Percentiles rank a stretch among this genome's conserved stretches.
phyloP scores from a whole-genome alignment of 2,888 invertebrate genomes.

The Drosophila mulleri region DNA sequence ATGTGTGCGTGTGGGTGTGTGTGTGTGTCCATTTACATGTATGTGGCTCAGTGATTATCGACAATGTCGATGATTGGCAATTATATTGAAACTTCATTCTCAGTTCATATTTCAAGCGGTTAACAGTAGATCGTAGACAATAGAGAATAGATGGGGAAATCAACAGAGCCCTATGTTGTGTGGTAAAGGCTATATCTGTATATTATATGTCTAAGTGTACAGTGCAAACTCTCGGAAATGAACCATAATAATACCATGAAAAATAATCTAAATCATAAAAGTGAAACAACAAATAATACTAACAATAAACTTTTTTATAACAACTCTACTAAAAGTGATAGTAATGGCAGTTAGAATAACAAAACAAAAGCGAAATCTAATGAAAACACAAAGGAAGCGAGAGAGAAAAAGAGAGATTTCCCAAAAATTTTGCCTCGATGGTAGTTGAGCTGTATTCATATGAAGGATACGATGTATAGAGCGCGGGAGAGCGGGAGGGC shows the following conservation, averaged over 20 bases:
- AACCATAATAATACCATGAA: background rate
- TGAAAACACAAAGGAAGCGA: background rate
- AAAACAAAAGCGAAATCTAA: background rate
- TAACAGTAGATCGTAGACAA: conserved; percentile 5
- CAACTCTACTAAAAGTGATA: background rate
- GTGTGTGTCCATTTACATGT: background rate
- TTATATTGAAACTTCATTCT: conserved; percentile 37
- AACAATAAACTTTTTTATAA: background rate
- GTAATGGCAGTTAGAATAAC: too few species aligned
- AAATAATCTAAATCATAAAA: background rate
- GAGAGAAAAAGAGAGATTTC: background rate
- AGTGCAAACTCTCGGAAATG: background rate
- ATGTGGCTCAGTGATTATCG: conserved; percentile 38
- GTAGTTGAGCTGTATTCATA: background rate
- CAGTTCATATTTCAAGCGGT: conserved; percentile 22
- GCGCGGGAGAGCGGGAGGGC: too few species aligned
- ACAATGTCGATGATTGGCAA: conserved; percentile 39
- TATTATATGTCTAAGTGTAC: background rate
- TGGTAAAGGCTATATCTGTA: conserved; percentile 37
- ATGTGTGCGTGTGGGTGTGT: background rate
- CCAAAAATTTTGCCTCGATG: background rate
- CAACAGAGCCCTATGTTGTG: conserved; percentile 35
- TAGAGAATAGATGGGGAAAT: conserved; percentile 33
- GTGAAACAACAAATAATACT: background rate
- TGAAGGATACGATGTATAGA: background rate